Evolutionary conservation across 2,888 invertebrate genomes (phyloP), one percentile per base, ranked within the genome.

Genomic region (Noctua janthina): DNA sequence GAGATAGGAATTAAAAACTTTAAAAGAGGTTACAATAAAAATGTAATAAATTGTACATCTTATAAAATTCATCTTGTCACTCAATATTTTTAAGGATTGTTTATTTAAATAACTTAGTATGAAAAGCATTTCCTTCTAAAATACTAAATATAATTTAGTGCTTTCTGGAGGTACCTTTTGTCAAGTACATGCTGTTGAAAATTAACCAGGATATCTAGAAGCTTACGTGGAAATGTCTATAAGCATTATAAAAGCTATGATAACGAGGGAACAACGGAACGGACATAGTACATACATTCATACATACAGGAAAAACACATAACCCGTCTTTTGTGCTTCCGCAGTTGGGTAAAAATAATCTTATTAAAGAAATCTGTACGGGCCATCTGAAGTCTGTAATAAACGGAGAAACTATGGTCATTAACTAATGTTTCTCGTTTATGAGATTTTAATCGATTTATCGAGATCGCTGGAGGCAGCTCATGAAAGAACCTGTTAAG

Each of bases 381-480:
- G 39, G 39, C 17, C 71, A 6, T 39, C n/a, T n/a, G 3, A 69
- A 13, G 17, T 75, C 20, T 46, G 29, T 46, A 23, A 35, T 64
- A 20, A 46, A 73, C 8, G 29, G 29, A 46, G 46, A 17, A 39
- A 72, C 2, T 23, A 35, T 23, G 29, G 15, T 29, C 29, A 62
- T 15, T 29, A 15, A 29, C 29, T 13, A 62, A 29, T 13, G 15
- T 15, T 64, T 64, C 17, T 64, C 35, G 17, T 17, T 62, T 13
- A 62, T 17, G 1, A 29, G 13, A 39, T 59, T 43, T 43, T 43
- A 59, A 43, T 43, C 35, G 11, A 46, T 17, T 46, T 23, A 62
- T 73, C 73, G 20, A 62, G 15, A 49, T 74, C 46, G 66, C 74
- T 49, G 13, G 29, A 73, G 20, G 29, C 46, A 74, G 17, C 23